These are phyloP conservation scores for Byasa hedistus DNA, from an alignment of 2,888 invertebrate genomes.

Conservation along the genomic window DNA sequence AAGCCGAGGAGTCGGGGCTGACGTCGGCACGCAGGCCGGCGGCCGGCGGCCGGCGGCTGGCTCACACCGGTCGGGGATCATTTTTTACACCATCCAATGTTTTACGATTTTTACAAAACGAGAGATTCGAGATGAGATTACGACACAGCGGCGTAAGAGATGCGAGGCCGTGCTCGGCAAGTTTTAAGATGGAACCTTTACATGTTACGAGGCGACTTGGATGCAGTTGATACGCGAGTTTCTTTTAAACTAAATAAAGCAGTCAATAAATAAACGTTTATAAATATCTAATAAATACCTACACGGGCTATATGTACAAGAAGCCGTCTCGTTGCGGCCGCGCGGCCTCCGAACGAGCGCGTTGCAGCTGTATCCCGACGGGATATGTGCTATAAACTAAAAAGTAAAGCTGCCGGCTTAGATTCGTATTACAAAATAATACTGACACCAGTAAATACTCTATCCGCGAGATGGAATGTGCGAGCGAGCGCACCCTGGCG, in stretches of 20 bases:
- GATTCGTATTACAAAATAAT: slow-evolving; percentile 77
- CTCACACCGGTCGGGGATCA: slow-evolving; percentile 47
- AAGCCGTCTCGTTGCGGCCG: slow-evolving; percentile 72
- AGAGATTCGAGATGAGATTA: slow-evolving; percentile 78
- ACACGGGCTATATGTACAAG: slow-evolving; percentile 78
- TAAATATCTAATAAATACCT: slow-evolving; percentile 82
- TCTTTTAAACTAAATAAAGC: slow-evolving; percentile 74
- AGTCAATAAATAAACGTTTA: slow-evolving; percentile 81
- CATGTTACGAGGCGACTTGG: slow-evolving; percentile 65
- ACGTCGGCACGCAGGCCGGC: neutral
- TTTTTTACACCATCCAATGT: slow-evolving; percentile 75
- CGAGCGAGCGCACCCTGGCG: slow-evolving; percentile 51
- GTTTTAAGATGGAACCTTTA: slow-evolving; percentile 74
- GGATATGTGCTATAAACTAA: slow-evolving; percentile 78
- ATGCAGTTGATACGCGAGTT: slow-evolving; percentile 61
- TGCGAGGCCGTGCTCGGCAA: slow-evolving; percentile 75
- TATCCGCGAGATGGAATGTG: slow-evolving; percentile 75
- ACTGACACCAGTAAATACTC: slow-evolving; percentile 78
- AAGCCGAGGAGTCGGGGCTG: slow-evolving; percentile 21
- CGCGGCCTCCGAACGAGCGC: slow-evolving; percentile 77
- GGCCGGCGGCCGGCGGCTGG: slow-evolving; percentile 25
- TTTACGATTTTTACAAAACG: slow-evolving; percentile 67
- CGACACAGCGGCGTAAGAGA: slow-evolving; percentile 61
- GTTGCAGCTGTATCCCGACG: slow-evolving; percentile 77
- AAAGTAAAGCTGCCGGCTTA: slow-evolving; percentile 78